These are phyloP conservation scores for Pangasius macronema DNA, from an alignment of 2,797 vertebrate genomes.

Conservation along the genomic window DNA sequence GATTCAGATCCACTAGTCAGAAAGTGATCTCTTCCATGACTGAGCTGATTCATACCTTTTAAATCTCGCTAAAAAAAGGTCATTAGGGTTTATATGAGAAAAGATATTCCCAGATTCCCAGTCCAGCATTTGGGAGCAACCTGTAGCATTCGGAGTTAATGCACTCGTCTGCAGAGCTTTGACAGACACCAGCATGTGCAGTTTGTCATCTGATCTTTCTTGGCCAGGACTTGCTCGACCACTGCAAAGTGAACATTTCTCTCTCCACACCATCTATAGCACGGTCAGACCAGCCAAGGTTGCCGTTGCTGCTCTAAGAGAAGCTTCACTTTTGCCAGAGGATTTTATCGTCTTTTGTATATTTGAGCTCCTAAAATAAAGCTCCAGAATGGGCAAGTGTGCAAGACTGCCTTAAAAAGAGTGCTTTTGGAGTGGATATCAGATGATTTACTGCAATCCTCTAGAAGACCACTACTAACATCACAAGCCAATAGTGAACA, in stretches of 20 bases:
- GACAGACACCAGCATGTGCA: conserved; percentile 95
- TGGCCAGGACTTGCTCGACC: conserved; percentile 73
- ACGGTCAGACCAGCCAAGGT: conserved; percentile 15
- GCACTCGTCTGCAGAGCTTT: conserved; percentile 85
- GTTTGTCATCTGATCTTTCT: conserved; percentile 84
- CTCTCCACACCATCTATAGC: conserved; percentile 43
- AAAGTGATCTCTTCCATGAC: background rate
- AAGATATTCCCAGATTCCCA: conserved; percentile 56
- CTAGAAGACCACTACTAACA: background rate
- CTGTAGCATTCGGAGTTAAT: conserved; percentile 71
- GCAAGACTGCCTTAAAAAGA: background rate
- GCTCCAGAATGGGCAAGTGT: background rate
- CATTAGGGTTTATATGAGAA: conserved; percentile 50
- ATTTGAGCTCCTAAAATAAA: conserved; percentile 46
- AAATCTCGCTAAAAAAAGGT: background rate
- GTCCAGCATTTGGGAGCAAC: conserved; percentile 40
- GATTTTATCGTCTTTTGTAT: conserved; percentile 40
- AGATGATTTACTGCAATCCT: background rate
- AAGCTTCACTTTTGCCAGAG: conserved; percentile 20
- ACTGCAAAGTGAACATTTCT: conserved; percentile 71
- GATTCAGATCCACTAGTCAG: conserved; percentile 3
- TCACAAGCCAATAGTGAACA: background rate
- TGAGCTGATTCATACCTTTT: background rate
- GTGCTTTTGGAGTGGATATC: background rate
- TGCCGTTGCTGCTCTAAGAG: conserved; percentile 29